Evolutionary conservation across 1,140 invertebrate species (phyloP).

Genomic region (Aradophagus sp.): DNA sequence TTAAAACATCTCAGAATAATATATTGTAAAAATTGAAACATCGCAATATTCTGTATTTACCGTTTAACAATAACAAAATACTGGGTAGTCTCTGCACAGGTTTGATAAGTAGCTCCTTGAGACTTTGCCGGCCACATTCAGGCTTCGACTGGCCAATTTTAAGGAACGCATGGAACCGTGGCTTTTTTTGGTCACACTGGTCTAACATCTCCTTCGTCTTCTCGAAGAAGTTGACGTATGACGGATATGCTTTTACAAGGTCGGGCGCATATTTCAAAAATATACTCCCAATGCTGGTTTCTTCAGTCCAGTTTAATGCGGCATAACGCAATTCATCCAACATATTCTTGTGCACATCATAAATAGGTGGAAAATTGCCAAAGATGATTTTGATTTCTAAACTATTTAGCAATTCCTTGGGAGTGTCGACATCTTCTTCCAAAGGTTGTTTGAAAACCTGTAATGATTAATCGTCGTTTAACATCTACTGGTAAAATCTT

Average conservation of each 20-base stretch:
- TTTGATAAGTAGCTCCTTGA: constrained; percentile 95
- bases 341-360: constrained; percentile 90
- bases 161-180: constrained; percentile 97
- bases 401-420: constrained; percentile 86
- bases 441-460: constrained; percentile 95
- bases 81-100: constrained; percentile 97
- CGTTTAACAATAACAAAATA: constrained; percentile 93
- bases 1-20: too few relatives aligned
- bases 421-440: constrained; percentile 86
- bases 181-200: constrained; percentile 92
- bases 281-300: constrained; percentile 89
- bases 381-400: constrained; percentile 97
- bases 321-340: constrained; percentile 84
- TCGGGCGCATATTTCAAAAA: constrained; percentile 88
- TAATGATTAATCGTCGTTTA: too few relatives aligned
- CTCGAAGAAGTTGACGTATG: constrained; percentile 98
- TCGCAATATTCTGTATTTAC: too few relatives aligned
- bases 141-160: constrained; percentile 94
- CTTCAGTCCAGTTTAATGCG: constrained; percentile 86
- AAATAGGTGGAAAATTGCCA: constrained; percentile 93
- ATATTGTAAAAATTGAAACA: too few relatives aligned
- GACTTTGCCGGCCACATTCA: constrained; percentile 95
- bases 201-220: constrained; percentile 94
- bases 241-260: constrained; percentile 94
- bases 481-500: too few relatives aligned